Evolutionary conservation across 92 coral and sea anemone genomes (phyloP), one percentile per base, ranked within the genome.

Genomic region (Zoanthus sociatus): DNA sequence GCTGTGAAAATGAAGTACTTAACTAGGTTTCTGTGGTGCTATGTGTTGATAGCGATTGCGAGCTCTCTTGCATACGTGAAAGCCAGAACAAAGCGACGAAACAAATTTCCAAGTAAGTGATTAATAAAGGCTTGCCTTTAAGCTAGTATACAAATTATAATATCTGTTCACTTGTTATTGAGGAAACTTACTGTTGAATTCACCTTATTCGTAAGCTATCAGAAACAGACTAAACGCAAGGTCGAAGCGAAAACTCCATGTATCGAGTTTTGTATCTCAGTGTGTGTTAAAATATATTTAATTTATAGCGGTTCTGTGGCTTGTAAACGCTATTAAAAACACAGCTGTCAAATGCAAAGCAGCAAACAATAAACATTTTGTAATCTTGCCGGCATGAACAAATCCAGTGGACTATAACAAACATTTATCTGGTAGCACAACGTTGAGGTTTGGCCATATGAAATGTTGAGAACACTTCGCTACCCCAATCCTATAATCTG

Each of bases 51-150:
- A 9, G 15, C 66, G 30, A 20, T 78, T 3, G 84, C 56, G 45
- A 66, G 74, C 32, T 45, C 56, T 68, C 75, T 81, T 1, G 6
- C 85, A 47, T 37, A 54, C 67, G 82, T 54, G 48, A 73, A 64
- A 48, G 76, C 75, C 30, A 66, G 85, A 45, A 81, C 21, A 60
- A 81, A 81, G 76, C 85, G 85, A 20, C n/a, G 64, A 17, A 81
- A 81, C 64, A 81, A 81, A 26, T 81, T 81, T 17, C 85, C 85
- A 81, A 66, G 85, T 81, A 66, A 67, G 85, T 54, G 67, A 17
- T 77, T 11, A 30, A 21, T 45, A 15, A 30, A 30, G 82, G 17
- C 10, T 60, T 37, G 26, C 42, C 32, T 78, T 3, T 32, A 32
- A 60, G 71, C 60, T 66, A 1, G 18, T 3, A 18, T 18, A 51